Conservation (phyloP, 2,113 vertebrate species). For the Piprites chloris region DNA sequence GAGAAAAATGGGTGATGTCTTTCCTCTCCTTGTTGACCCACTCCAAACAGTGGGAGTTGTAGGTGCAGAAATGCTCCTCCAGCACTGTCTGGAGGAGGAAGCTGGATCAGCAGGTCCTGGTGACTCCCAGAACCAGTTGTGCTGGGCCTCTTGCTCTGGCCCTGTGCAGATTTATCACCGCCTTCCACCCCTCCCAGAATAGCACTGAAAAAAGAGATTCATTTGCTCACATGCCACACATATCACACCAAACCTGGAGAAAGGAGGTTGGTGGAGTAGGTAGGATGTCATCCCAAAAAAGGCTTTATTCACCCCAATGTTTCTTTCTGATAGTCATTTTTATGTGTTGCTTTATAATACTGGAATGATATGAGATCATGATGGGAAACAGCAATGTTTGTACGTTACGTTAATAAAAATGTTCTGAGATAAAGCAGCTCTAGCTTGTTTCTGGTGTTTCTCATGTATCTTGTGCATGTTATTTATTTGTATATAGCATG, state of each 20-base stretch:
- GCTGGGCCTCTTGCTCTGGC: neutral
- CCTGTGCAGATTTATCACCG: neutral
- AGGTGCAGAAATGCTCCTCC: neutral
- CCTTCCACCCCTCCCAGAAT: neutral
- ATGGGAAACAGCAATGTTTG: conserved; percentile 11
- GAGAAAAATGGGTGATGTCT: neutral
- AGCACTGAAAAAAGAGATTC: neutral
- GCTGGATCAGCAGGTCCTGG: neutral
- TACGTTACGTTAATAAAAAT: conserved; percentile 36
- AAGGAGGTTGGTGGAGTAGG: neutral
- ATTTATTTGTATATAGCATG: neutral
- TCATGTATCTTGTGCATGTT: neutral
- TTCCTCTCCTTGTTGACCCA: neutral
- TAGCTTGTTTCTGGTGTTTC: neutral
- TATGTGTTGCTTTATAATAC: conserved; percentile 7
- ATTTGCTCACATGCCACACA: neutral
- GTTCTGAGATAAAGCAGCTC: conserved; percentile 33
- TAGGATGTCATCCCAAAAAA: neutral
- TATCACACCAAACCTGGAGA: conserved; percentile 36
- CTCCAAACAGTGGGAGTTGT: neutral
- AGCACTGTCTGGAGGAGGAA: neutral
- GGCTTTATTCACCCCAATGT: neutral
- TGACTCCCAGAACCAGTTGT: neutral
- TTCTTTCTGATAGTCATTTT: conserved; percentile 44
- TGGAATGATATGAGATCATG: conserved; percentile 14